Percentiles rank a stretch among this genome's conserved stretches.
These are phyloP conservation scores for Ichneumoninae sp. DNA, from an alignment of 2,888 invertebrate species.

Conservation along the genomic window DNA sequence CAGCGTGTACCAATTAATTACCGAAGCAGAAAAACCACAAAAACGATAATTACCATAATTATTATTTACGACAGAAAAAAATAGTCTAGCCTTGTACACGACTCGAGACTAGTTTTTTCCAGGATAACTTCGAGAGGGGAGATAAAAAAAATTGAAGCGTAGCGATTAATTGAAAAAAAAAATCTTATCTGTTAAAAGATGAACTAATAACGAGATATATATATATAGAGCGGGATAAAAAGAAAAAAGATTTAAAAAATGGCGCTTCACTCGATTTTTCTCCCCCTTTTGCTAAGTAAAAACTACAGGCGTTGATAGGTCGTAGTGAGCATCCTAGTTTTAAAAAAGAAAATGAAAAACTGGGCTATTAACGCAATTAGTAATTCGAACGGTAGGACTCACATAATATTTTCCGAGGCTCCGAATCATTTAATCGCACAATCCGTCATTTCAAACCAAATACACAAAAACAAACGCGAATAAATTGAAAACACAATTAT, in stretches of 20 bases:
- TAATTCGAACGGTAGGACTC: constrained; percentile 53
- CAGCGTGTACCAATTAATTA: constrained; percentile 29
- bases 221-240: constrained; percentile 14
- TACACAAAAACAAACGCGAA: constrained; percentile 26
- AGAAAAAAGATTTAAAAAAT: constrained; percentile 26
- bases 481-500: constrained; percentile 9
- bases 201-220: constrained; percentile 18
- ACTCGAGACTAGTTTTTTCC: constrained; percentile 71
- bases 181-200: constrained; percentile 4
- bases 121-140: constrained; percentile 31
- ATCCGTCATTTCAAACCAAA: constrained; percentile 34
- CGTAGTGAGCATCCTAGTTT: constrained; percentile 51
- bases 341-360: constrained; percentile 43
- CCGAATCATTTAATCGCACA: constrained; percentile 61
- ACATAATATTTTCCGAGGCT: constrained; percentile 62
- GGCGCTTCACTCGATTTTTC: constrained; percentile 53
- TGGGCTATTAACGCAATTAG: constrained; percentile 53
- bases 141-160: constrained; percentile 11
- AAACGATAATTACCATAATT: constrained; percentile 55
- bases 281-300: constrained; percentile 48
- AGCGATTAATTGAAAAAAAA: constrained; percentile 1
- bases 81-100: constrained; percentile 71
- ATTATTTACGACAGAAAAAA: constrained; percentile 62
- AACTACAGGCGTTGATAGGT: constrained; percentile 57
- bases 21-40: constrained; percentile 30